Evolutionary conservation across 1,140 invertebrate species (phyloP).

Genomic region (Laupala kohalensis): DNA sequence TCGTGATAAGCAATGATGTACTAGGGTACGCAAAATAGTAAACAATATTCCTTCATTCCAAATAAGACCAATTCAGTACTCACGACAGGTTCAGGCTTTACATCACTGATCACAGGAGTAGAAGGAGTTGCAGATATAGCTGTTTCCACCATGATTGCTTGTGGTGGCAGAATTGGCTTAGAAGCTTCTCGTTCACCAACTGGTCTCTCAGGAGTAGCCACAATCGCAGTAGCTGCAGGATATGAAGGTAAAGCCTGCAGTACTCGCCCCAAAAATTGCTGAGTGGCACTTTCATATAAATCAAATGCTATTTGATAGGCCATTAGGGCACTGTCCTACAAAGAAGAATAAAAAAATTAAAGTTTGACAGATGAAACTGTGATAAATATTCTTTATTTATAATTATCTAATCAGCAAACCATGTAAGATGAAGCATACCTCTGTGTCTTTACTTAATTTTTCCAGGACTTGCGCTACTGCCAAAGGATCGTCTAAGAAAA

Average conservation of each 20-base stretch:
- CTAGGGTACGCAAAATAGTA: no score
- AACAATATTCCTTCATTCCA: no score
- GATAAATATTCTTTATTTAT: background rate
- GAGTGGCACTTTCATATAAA: slow-evolving; percentile 96
- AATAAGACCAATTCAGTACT: no score
- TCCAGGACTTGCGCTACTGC: slow-evolving; percentile 85
- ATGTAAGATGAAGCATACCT: slow-evolving; percentile 34
- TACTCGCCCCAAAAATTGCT: slow-evolving; percentile 87
- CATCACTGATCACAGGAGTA: background rate
- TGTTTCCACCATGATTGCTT: background rate
- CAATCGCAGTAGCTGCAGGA: slow-evolving; percentile 59
- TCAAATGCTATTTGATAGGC: slow-evolving; percentile 99
- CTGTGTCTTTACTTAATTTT: slow-evolving; percentile 65
- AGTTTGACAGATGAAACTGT: background rate
- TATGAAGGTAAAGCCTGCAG: slow-evolving; percentile 50
- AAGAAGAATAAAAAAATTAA: slow-evolving; percentile 20
- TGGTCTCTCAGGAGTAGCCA: slow-evolving; percentile 41
- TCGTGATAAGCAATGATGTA: no score
- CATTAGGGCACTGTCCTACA: slow-evolving; percentile 59
- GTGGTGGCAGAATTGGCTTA: slow-evolving; percentile 9
- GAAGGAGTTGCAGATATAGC: slow-evolving; percentile 18
- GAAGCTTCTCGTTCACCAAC: background rate
- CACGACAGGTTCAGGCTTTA: background rate
- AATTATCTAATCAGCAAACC: background rate
- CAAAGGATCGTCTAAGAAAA: slow-evolving; percentile 86